Evolutionary conservation across 2,113 vertebrate genomes (phyloP).

Genomic region (Bagarius yarrelli): DNA sequence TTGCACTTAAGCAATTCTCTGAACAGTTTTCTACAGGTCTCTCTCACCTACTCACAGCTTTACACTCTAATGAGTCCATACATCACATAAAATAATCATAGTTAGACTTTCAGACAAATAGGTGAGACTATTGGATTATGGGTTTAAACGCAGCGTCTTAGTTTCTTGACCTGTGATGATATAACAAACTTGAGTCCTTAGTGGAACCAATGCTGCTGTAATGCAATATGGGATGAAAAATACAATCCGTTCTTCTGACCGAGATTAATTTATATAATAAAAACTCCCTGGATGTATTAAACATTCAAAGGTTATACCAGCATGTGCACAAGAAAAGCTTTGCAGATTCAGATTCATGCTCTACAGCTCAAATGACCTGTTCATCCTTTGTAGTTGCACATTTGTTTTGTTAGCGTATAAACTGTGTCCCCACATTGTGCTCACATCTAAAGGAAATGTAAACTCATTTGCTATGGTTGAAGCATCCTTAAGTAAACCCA

Average conservation of each 20-base stretch:
- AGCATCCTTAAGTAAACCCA: background rate
- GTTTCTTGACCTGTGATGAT: conserved; percentile 3
- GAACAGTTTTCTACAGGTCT: conserved; percentile 41
- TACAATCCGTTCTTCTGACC: background rate
- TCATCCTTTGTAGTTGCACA: background rate
- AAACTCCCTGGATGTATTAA: background rate
- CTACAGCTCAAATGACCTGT: background rate
- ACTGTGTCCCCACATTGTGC: background rate
- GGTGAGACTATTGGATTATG: conserved; percentile 1
- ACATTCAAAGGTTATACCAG: background rate
- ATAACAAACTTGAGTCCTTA: conserved; percentile 8
- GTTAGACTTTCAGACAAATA: conserved; percentile 42
- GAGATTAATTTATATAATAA: background rate
- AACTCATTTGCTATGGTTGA: background rate
- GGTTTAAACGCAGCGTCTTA: conserved; percentile 13
- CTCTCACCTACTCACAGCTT: conserved; percentile 35
- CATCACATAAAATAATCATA: conserved; percentile 51
- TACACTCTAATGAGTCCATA: conserved; percentile 48
- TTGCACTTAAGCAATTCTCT: conserved; percentile 47
- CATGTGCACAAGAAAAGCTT: background rate
- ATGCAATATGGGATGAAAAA: background rate
- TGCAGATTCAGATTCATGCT: background rate
- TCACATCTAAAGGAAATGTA: background rate
- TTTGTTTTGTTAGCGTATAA: background rate
- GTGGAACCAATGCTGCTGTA: background rate